Evolutionary conservation across 2,888 invertebrate genomes (phyloP).

Genomic region (Caenorhabditis doughertyi): DNA sequence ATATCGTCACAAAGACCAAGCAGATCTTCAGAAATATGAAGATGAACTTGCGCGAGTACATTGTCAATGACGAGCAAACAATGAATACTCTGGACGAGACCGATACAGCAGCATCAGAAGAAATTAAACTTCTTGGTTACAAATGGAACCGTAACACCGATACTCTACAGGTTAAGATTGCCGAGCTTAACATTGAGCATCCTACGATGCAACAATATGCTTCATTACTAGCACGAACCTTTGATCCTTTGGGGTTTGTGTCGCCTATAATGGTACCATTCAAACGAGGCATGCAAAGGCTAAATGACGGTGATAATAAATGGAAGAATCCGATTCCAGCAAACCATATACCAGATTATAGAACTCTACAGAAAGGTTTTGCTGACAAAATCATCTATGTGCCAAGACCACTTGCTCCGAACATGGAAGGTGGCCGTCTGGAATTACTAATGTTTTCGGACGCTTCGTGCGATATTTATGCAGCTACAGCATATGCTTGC

Average conservation of each 20-base stretch:
- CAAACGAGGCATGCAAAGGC: constrained; percentile 31
- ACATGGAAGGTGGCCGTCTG: background rate
- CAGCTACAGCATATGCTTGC: background rate
- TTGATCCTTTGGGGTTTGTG: constrained; percentile 56
- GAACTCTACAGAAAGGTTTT: background rate
- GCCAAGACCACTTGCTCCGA: background rate
- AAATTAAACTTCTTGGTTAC: constrained; percentile 27
- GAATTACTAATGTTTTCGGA: constrained; percentile 25
- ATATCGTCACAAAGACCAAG: background rate
- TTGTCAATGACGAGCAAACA: background rate
- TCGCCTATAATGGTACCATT: constrained; percentile 40
- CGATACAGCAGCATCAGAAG: background rate
- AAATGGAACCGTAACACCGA: constrained; percentile 10
- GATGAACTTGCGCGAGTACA: constrained; percentile 38
- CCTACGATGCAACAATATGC: constrained; percentile 29
- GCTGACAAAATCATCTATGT: background rate
- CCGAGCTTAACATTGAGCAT: background rate
- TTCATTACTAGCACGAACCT: constrained; percentile 14
- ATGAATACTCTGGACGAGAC: background rate
- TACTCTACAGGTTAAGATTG: background rate
- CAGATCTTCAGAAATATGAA: background rate
- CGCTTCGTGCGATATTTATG: constrained; percentile 23
- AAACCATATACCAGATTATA: background rate
- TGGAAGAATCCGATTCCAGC: constrained; percentile 44
- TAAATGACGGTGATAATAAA: background rate